phyloP scores from a whole-genome alignment of 2,888 invertebrate genomes.

The Camptogramma bilineatum region DNA sequence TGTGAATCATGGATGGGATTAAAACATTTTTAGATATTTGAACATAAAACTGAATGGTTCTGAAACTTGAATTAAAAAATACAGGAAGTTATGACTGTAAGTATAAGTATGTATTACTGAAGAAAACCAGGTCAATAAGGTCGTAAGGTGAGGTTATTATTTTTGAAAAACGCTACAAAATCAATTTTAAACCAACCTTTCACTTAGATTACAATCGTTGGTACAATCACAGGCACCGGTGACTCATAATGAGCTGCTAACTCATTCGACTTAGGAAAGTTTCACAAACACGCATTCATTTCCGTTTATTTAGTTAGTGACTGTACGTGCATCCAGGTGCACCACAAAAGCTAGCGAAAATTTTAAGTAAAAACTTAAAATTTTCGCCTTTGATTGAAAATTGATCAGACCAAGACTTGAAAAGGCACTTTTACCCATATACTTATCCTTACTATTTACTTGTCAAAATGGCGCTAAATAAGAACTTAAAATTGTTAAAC shows the following conservation, averaged over 20 bases:
- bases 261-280: conserved; percentile 36
- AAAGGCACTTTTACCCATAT: too few relatives aligned
- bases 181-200: conserved; percentile 29
- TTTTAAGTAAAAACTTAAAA: not conserved
- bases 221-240: conserved; percentile 35
- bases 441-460: too few relatives aligned
- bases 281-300: conserved; percentile 26
- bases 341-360: not conserved
- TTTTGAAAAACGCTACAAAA: not conserved
- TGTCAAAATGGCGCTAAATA: too few relatives aligned
- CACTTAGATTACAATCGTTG: conserved; percentile 30
- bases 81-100: not conserved
- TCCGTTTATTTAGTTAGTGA: conserved; percentile 30
- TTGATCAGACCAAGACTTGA: too few relatives aligned
- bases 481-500: too few relatives aligned
- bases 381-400: too few relatives aligned
- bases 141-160: not conserved
- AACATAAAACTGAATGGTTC: not conserved
- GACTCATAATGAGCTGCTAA: conserved; percentile 35
- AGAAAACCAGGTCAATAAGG: not conserved
- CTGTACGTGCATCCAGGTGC: not conserved
- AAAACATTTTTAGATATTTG: not conserved
- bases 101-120: not conserved
- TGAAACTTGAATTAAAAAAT: not conserved
- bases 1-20: not conserved